Percentiles rank a stretch among this genome's conserved stretches.
These are phyloP conservation scores for Gymnoscopelus microlampas DNA, from an alignment of 2,797 vertebrate genomes.

Conservation along the genomic window DNA sequence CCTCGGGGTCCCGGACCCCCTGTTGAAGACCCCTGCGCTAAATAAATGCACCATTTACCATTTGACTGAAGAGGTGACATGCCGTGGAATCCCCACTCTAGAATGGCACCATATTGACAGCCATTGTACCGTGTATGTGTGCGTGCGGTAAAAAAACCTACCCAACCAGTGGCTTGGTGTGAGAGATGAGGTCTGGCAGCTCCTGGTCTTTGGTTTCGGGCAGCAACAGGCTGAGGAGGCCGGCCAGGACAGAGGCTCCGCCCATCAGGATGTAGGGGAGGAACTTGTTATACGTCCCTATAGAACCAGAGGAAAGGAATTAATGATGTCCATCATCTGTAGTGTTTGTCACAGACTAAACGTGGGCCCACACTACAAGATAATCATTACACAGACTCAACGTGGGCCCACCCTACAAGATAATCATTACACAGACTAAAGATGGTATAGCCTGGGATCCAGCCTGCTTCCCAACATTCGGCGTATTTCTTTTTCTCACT, in stretches of 20 bases:
- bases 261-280: conserved; percentile 1
- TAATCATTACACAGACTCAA: background rate
- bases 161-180: background rate
- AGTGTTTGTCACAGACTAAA: background rate
- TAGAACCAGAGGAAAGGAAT: background rate
- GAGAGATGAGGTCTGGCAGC: background rate
- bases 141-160: background rate
- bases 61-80: too few species aligned
- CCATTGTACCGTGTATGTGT: too few species aligned
- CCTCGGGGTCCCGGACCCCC: too few species aligned
- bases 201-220: conserved; percentile 4
- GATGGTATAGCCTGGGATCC: too few species aligned
- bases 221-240: background rate
- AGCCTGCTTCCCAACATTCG: too few species aligned
- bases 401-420: too few species aligned
- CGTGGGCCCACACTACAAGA: background rate
- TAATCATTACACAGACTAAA: background rate
- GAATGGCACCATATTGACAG: too few species aligned
- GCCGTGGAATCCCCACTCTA: too few species aligned
- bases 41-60: too few species aligned
- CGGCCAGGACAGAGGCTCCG: background rate
- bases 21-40: too few species aligned
- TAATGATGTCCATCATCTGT: background rate
- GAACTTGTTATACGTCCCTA: conserved; percentile 2
- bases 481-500: too few species aligned